phyloP scores from a whole-genome alignment of 2,797 vertebrate genomes.

The Euphonia xanthogaster region DNA sequence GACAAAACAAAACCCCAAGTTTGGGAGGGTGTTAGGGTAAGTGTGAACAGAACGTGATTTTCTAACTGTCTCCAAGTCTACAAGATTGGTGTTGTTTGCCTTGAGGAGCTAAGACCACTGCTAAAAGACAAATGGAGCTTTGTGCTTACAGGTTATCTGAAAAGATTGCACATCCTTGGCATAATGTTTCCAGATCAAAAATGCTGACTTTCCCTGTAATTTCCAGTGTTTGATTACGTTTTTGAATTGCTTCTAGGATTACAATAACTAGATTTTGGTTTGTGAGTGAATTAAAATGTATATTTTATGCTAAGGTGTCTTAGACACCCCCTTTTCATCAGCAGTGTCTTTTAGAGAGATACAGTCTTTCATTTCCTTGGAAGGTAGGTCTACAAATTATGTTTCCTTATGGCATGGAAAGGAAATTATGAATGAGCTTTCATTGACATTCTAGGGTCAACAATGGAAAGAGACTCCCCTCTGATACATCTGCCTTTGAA shows the following conservation, averaged over 20 bases:
- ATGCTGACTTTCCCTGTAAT: background rate
- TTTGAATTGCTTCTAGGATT: background rate
- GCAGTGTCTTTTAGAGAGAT: background rate
- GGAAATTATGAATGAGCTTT: background rate
- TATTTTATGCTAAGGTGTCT: background rate
- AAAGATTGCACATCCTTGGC: background rate
- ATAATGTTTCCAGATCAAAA: background rate
- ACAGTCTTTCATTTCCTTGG: background rate
- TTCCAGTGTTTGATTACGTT: background rate
- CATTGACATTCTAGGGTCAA: background rate
- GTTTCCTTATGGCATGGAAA: background rate
- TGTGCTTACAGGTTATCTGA: background rate
- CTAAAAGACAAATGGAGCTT: background rate
- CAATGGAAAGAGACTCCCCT: background rate
- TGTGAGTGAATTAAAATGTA: background rate
- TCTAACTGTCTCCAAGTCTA: background rate
- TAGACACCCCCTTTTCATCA: background rate
- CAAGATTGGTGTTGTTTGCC: background rate
- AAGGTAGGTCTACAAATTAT: background rate
- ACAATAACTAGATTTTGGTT: background rate
- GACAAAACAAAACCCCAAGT: background rate
- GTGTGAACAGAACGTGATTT: background rate
- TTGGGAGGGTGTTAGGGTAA: background rate
- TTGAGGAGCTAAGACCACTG: background rate
- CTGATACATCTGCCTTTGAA: background rate